These are phyloP conservation scores for Neodiprion pinetum DNA, from an alignment of 1,140 invertebrate species.

Conservation along the genomic window DNA sequence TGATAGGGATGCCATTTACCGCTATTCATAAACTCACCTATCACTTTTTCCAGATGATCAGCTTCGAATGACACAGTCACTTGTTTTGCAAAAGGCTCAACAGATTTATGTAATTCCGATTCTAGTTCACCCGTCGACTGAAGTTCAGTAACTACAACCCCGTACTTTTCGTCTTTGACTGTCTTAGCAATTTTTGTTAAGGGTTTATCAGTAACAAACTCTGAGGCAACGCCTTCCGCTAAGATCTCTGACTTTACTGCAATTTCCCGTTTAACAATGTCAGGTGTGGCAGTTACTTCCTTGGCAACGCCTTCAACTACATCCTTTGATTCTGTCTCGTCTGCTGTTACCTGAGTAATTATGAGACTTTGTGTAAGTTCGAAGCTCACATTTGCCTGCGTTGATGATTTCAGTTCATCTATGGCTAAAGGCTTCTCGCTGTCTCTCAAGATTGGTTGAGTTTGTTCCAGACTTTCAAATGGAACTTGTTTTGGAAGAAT, in stretches of 20 bases:
- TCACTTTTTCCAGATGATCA: constrained; percentile 54
- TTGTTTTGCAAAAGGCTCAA: constrained; percentile 47
- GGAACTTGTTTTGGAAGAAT: constrained; percentile 45
- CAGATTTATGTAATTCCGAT: constrained; percentile 53
- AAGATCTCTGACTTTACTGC: constrained; percentile 55
- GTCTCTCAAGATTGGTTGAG: constrained; percentile 47
- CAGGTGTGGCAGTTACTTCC: constrained; percentile 48
- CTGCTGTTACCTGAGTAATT: constrained; percentile 46
- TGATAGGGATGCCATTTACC: constrained; percentile 11
- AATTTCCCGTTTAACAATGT: constrained; percentile 52
- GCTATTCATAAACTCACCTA: constrained; percentile 62
- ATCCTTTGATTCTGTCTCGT: constrained; percentile 55
- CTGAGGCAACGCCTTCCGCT: constrained; percentile 42
- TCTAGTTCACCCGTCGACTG: constrained; percentile 58
- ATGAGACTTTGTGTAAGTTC: constrained; percentile 44
- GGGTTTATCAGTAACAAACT: constrained; percentile 48
- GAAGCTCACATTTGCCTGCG: constrained; percentile 43
- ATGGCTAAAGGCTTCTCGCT: constrained; percentile 40
- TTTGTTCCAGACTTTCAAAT: constrained; percentile 44
- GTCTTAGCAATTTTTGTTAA: constrained; percentile 45
- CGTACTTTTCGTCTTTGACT: constrained; percentile 56
- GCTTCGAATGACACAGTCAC: constrained; percentile 45
- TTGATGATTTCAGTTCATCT: constrained; percentile 30
- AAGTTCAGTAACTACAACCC: constrained; percentile 63
- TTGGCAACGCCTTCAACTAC: constrained; percentile 52